Evolutionary conservation across 2,888 invertebrate genomes (phyloP), one percentile per base, ranked within the genome.

Genomic region (Ctenicera cuprea): DNA sequence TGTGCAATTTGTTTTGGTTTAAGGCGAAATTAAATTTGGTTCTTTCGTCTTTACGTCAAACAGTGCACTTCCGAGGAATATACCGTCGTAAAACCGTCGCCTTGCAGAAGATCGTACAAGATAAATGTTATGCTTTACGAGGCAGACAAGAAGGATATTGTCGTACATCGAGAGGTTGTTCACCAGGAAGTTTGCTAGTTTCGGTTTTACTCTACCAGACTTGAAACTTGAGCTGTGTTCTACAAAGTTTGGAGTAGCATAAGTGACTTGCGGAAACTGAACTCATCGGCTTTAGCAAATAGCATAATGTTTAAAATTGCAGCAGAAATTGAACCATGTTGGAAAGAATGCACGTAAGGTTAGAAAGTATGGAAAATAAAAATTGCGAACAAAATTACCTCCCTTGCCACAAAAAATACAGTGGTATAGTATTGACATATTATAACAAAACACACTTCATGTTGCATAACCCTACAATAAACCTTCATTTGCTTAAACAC

Each of bases 51-150:
- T 8, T 26, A 7, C 33, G 30, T 18, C 18, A 33, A 14, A 57
- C 11, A 57, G n/a, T 57, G 14, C 22, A 57, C 33, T 33, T 30
- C 1, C 33, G 54, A 12, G 14, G 54, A 33, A 57, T 57, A 16
- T 57, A 33, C 33, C 33, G 4, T 33, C 54, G 54, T 57, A 57
- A 57, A 57, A 33, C 54, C 33, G 33, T 33, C 54, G 14, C 14
- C 54, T 57, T 57, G 14, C 14, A 57, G 11, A 57, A 14, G 33
- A 33, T 16, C 14, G 33, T 18, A 9, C 9, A 57, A 57, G 54
- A 57, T 16, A 33, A 57, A 57, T 57, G 54, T 50, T 50, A 50
- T 50, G n/a, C n/a, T 50, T 50, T 50, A 50, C 50, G 50, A 22
- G 12, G 22, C 9, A 50, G 50, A 50, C 50, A 50, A 50, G 50